A percentile compares a stretch with the other conserved stretches of the same genome.
Evolutionary conservation across 2,888 invertebrate genomes (phyloP).

Genomic region (Meloe dianella): DNA sequence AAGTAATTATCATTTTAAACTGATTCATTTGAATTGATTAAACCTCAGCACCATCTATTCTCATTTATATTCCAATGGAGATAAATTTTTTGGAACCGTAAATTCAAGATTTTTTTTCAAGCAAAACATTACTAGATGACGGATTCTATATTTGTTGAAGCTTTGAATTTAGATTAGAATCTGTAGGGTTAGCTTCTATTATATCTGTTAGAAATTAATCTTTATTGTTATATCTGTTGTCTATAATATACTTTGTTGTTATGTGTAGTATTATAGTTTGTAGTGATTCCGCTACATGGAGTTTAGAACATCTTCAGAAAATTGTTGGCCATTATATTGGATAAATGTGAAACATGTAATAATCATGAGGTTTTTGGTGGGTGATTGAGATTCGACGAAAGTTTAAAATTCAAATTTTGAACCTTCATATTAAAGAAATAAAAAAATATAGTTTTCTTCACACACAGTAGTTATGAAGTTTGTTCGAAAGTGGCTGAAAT

Average conservation of each 20-base stretch:
- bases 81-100: too few relatives aligned
- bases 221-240: background rate
- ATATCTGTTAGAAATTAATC: background rate
- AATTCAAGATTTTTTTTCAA: too few relatives aligned
- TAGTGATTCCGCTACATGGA: background rate
- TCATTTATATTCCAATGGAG: too few relatives aligned
- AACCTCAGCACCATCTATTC: too few relatives aligned
- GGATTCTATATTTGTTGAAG: background rate
- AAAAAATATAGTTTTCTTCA: constrained; percentile 24
- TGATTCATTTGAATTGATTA: too few relatives aligned
- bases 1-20: too few relatives aligned
- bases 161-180: background rate
- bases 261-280: background rate
- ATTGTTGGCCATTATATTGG: background rate
- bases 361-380: background rate
- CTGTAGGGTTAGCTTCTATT: background rate
- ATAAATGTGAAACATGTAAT: constrained; percentile 6
- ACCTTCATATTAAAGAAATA: constrained; percentile 21
- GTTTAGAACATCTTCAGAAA: background rate
- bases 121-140: background rate
- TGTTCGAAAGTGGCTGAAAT: constrained; percentile 35
- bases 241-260: background rate
- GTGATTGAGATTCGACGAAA: background rate
- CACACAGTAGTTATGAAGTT: constrained; percentile 32
- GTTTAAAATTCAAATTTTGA: constrained; percentile 13